Percentiles rank a stretch among this genome's conserved stretches.
phyloP scores from a whole-genome alignment of 2,797 vertebrate genomes.

The Argyrosomus regius region DNA sequence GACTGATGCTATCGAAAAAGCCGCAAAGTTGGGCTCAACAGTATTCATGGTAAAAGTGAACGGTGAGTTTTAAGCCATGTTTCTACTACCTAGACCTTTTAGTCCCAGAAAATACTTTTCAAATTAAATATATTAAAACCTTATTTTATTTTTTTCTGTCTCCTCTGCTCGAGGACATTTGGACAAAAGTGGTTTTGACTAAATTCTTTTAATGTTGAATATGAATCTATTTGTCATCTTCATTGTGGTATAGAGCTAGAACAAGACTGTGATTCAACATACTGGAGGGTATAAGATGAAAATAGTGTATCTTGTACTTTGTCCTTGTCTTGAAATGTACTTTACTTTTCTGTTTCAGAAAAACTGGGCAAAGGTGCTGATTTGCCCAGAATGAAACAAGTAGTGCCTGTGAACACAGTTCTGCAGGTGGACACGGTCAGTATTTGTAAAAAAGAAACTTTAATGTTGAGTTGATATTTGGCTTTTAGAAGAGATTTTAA shows the following conservation, averaged over 20 bases:
- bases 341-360: slow-evolving; percentile 55
- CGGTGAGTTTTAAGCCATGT: slow-evolving; percentile 56
- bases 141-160: background rate
- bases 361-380: slow-evolving; percentile 54
- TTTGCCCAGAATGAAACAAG: slow-evolving; percentile 56
- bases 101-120: too few species aligned
- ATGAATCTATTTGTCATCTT: too few species aligned
- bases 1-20: slow-evolving; percentile 53
- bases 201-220: too few species aligned
- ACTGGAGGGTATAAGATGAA: background rate
- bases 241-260: too few species aligned
- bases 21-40: background rate
- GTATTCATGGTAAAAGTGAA: slow-evolving; percentile 60
- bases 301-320: background rate
- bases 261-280: too few species aligned
- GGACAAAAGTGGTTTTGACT: background rate
- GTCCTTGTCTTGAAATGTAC: background rate
- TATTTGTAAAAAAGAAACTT: background rate
- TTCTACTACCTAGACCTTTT: too few species aligned
- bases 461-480: background rate
- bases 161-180: background rate
- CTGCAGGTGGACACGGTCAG: slow-evolving; percentile 74
- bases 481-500: background rate
- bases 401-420: slow-evolving; percentile 67
- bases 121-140: background rate